A percentile compares a stretch with the other conserved stretches of the same genome.
Evolutionary conservation across 2,113 vertebrate genomes (phyloP).

Genomic region (rat (Rattus norvegicus)): GRCr8 NC_086026.1:128962001-128962500

Average conservation of each 20-base stretch:
- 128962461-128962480: not conserved
- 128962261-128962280: not conserved
- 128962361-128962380: not conserved
- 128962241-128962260: not conserved
- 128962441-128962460: rapidly evolving
- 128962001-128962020: not conserved
- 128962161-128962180: no score
- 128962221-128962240: not conserved
- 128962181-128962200: not conserved
- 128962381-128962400: not conserved
- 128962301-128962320: not conserved
- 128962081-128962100: not conserved
- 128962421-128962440: not conserved
- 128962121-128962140: not conserved
- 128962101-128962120: not conserved
- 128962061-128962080: not conserved
- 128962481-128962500: not conserved
- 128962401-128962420: not conserved
- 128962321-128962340: not conserved
- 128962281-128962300: not conserved
- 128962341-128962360: not conserved
- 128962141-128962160: not conserved
- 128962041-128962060: not conserved
- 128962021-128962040: not conserved
- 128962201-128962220: not conserved